Evolutionary conservation across 1,140 invertebrate species (phyloP).

Genomic region (Hyphantria cunea): DNA sequence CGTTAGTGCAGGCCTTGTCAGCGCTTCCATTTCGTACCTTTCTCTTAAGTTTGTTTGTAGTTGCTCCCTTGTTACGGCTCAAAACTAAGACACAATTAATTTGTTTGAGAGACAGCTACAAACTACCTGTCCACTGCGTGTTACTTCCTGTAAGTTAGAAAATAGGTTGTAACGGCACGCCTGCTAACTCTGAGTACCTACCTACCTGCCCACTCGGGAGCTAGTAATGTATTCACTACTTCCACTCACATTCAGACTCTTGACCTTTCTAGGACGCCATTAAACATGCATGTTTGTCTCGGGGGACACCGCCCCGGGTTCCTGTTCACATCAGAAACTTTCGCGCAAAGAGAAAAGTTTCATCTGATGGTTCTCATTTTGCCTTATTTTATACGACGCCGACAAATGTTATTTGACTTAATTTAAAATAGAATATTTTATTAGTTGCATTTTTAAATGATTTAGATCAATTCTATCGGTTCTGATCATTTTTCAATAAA

Average conservation of each 20-base stretch:
- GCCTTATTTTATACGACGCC: conserved; percentile 52
- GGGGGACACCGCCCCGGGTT: conserved; percentile 52
- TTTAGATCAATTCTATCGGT: too few relatives aligned
- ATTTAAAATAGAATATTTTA: conserved; percentile 35
- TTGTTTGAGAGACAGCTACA: conserved; percentile 73
- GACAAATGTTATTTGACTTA: conserved; percentile 37
- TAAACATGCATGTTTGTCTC: conserved; percentile 73
- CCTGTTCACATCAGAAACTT: conserved; percentile 67
- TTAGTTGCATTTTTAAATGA: too few relatives aligned
- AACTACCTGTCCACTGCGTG: conserved; percentile 64
- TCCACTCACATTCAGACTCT: conserved; percentile 61
- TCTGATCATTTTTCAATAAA: too few relatives aligned
- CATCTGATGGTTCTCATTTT: conserved; percentile 61
- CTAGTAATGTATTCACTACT: conserved; percentile 72
- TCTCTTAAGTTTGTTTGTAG: conserved; percentile 62
- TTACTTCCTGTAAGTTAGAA: conserved; percentile 59
- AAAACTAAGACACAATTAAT: conserved; percentile 73
- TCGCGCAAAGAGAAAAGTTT: conserved; percentile 71
- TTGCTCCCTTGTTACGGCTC: conserved; percentile 59
- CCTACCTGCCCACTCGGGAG: conserved; percentile 50
- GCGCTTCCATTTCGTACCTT: conserved; percentile 52
- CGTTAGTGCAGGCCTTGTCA: conserved; percentile 42
- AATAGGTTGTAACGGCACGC: conserved; percentile 56
- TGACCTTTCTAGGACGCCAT: conserved; percentile 75
- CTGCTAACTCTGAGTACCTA: conserved; percentile 35